Evolutionary conservation across 2,113 vertebrate species (phyloP).

Genomic region (Uria aalge): DNA sequence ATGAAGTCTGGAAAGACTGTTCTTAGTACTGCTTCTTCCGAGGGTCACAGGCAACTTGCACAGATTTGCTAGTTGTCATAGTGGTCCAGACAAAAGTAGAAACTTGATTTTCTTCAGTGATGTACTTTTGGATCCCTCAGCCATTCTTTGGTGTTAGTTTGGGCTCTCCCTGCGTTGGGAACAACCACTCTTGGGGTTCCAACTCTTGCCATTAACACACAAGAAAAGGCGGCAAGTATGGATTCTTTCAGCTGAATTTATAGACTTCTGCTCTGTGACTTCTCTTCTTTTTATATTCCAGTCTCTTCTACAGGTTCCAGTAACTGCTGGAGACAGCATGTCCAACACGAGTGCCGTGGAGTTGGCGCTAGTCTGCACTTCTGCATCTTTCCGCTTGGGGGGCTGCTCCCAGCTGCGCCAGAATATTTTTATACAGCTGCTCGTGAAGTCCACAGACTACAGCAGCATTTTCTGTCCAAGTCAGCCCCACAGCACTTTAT

Average conservation of each 20-base stretch:
- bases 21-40: background rate
- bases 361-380: background rate
- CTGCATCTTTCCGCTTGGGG: background rate
- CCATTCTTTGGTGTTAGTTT: background rate
- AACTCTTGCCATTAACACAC: background rate
- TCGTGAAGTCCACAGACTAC: background rate
- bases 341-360: background rate
- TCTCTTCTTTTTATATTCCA: background rate
- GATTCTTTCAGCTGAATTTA: background rate
- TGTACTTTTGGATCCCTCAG: background rate
- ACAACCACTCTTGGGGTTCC: background rate
- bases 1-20: background rate
- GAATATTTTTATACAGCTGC: background rate
- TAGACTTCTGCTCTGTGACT: background rate
- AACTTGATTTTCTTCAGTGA: background rate
- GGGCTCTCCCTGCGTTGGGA: background rate
- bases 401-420: background rate
- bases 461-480: background rate
- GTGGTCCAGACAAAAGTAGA: background rate
- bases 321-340: background rate
- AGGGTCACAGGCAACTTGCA: background rate
- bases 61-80: background rate
- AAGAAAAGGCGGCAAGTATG: accelerated
- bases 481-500: background rate
- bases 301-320: background rate